phyloP scores from a whole-genome alignment of 2,113 vertebrate species.

The Rhineura floridana region DNA sequence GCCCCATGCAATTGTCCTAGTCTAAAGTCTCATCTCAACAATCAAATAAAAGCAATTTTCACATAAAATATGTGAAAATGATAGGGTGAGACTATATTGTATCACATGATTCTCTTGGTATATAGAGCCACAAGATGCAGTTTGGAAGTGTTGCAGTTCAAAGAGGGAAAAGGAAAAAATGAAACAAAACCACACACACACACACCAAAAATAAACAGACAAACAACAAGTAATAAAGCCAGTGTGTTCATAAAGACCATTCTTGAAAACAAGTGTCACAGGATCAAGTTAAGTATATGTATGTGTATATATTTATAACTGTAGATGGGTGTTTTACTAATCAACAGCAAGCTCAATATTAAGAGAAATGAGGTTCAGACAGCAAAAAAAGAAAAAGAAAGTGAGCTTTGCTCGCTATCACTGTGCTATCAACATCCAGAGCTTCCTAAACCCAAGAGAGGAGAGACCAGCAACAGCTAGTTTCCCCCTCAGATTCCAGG shows the following conservation, averaged over 20 bases:
- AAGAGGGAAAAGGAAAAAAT: neutral
- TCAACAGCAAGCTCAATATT: neutral
- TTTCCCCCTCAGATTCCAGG: slow-evolving; percentile 85
- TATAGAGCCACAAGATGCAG: slow-evolving; percentile 38
- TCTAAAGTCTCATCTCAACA: neutral
- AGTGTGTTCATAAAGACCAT: slow-evolving; percentile 36
- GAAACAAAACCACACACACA: neutral
- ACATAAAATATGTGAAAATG: slow-evolving; percentile 36
- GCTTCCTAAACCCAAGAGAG: slow-evolving; percentile 79
- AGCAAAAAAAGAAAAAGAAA: slow-evolving; percentile 52
- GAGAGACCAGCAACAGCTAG: slow-evolving; percentile 50
- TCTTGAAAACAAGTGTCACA: slow-evolving; percentile 30
- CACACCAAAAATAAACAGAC: neutral
- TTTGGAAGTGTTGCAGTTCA: slow-evolving; percentile 14
- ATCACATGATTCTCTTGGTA: slow-evolving; percentile 43
- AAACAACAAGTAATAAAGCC: neutral
- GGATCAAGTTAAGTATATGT: neutral
- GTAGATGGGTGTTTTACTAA: slow-evolving; percentile 46
- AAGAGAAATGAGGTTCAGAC: slow-evolving; percentile 27
- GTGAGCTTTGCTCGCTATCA: slow-evolving; percentile 45
- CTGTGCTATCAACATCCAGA: slow-evolving; percentile 84
- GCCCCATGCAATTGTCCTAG: neutral
- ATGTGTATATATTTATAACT: slow-evolving; percentile 10
- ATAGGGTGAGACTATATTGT: neutral
- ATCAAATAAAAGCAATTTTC: neutral